phyloP scores from a whole-genome alignment of 2,797 vertebrate genomes.

The Antennarius maculatus region DNA sequence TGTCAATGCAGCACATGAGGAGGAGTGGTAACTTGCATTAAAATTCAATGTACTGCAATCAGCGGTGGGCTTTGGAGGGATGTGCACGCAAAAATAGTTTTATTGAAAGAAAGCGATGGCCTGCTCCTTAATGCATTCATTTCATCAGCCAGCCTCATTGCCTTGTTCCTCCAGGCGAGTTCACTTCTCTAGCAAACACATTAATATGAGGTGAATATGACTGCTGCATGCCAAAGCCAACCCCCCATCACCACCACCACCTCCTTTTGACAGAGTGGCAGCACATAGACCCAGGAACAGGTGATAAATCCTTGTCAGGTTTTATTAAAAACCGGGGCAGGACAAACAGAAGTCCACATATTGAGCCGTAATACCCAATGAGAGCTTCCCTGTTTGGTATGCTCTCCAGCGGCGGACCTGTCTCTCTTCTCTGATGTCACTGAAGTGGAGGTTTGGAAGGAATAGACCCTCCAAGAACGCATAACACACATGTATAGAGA shows the following conservation, averaged over 20 bases:
- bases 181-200: constrained; percentile 66
- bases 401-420: constrained; percentile 59
- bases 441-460: constrained; percentile 60
- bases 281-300: constrained; percentile 75
- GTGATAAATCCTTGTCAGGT: constrained; percentile 83
- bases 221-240: constrained; percentile 59
- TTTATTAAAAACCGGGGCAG: constrained; percentile 81
- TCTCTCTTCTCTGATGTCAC: constrained; percentile 70
- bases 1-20: constrained; percentile 25
- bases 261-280: constrained; percentile 75
- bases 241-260: constrained; percentile 37
- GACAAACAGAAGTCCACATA: constrained; percentile 78
- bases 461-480: constrained; percentile 41
- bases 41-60: constrained; percentile 46
- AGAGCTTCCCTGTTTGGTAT: constrained; percentile 66
- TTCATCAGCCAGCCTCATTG: constrained; percentile 67
- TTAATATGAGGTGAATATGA: constrained; percentile 77
- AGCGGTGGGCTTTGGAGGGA: constrained; percentile 41
- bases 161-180: constrained; percentile 62
- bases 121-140: constrained; percentile 61
- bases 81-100: constrained; percentile 43
- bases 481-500: constrained; percentile 29
- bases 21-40: constrained; percentile 28
- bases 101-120: constrained; percentile 38
- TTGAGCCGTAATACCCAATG: constrained; percentile 75